A percentile compares a stretch with the other conserved stretches of the same genome.
Evolutionary conservation across 2,888 invertebrate species (phyloP).

Genomic region (Zele albiditarsus): DNA sequence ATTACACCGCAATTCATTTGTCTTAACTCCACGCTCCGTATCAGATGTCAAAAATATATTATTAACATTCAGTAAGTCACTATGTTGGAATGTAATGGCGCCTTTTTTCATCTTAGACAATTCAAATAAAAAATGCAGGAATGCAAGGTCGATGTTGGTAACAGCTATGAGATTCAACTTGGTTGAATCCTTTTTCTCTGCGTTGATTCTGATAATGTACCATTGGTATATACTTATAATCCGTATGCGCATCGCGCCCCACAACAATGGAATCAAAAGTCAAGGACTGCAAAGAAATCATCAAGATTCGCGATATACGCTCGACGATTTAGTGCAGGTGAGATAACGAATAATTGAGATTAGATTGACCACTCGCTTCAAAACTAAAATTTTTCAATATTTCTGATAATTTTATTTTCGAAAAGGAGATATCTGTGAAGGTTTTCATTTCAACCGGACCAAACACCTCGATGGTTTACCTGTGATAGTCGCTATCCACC

Average conservation of each 20-base stretch:
- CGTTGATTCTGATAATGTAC: background rate
- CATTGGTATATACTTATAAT: slow-evolving; percentile 4
- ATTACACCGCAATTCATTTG: background rate
- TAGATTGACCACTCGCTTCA: too few species aligned
- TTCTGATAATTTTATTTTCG: background rate
- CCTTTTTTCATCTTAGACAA: background rate
- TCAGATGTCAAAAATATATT: background rate
- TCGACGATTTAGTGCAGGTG: background rate
- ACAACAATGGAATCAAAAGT: background rate
- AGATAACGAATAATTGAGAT: background rate
- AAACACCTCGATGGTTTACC: slow-evolving; percentile 1
- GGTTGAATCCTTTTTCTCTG: slow-evolving; percentile 1
- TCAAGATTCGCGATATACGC: background rate
- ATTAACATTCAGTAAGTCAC: background rate
- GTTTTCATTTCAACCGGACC: slow-evolving; percentile 13
- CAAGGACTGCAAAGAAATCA: background rate
- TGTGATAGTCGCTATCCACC: background rate
- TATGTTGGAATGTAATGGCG: slow-evolving; percentile 19
- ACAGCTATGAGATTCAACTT: slow-evolving; percentile 4
- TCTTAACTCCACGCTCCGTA: background rate
- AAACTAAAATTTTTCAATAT: too few species aligned
- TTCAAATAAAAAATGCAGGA: background rate
- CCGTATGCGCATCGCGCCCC: slow-evolving; percentile 14
- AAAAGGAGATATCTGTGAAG: background rate
- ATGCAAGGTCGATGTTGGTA: background rate